phyloP scores from a whole-genome alignment of 2,888 invertebrate species.

The Scaptomyza polygonia region DNA sequence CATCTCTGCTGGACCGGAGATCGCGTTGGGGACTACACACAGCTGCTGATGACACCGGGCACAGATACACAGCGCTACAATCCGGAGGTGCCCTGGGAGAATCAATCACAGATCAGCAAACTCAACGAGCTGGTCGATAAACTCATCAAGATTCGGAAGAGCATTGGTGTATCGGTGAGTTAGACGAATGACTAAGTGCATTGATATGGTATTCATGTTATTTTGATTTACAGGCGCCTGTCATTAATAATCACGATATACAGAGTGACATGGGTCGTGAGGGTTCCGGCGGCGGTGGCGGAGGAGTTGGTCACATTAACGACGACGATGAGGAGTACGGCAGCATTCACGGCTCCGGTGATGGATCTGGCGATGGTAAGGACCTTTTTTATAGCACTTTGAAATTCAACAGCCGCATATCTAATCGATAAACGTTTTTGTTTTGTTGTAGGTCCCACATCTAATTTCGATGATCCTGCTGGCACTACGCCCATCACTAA shows the following conservation, averaged over 20 bases:
- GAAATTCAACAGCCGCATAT: no score
- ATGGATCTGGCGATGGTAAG: slow-evolving; percentile 83
- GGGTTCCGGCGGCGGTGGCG: slow-evolving; percentile 78
- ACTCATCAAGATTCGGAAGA: slow-evolving; percentile 83
- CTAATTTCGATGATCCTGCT: slow-evolving; percentile 66
- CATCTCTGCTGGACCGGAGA: slow-evolving; percentile 84
- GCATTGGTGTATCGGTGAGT: slow-evolving; percentile 83
- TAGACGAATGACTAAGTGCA: background rate
- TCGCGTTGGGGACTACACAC: slow-evolving; percentile 83
- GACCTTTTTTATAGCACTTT: background rate
- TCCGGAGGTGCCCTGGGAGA: slow-evolving; percentile 83
- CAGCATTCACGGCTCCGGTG: slow-evolving; percentile 81
- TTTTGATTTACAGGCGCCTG: slow-evolving; percentile 70
- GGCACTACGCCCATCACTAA: slow-evolving; percentile 58
- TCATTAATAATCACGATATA: slow-evolving; percentile 81
- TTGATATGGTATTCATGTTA: background rate
- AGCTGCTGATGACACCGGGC: slow-evolving; percentile 81
- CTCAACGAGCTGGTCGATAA: slow-evolving; percentile 83
- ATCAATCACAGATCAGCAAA: slow-evolving; percentile 77
- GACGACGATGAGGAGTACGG: slow-evolving; percentile 83
- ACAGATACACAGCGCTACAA: slow-evolving; percentile 84
- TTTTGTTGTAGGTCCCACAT: slow-evolving; percentile 55
- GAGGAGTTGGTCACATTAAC: slow-evolving; percentile 57
- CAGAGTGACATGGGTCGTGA: slow-evolving; percentile 84
- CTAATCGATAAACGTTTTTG: background rate